phyloP scores from a whole-genome alignment of 2,888 invertebrate species.

The Euzetes globulus region DNA sequence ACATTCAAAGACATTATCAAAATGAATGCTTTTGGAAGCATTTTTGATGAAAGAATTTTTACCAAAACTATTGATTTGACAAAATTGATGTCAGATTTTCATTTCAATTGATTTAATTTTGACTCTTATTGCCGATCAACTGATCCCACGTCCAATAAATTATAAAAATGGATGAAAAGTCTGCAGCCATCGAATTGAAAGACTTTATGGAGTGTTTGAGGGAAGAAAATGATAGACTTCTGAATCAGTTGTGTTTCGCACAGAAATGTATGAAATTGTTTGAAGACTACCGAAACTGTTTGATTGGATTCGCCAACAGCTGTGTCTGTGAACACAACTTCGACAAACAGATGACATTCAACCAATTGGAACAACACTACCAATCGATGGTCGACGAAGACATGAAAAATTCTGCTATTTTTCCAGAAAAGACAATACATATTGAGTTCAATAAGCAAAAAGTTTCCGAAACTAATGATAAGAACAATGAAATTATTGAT shows the following conservation, averaged over 20 bases:
- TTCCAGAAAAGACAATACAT: background rate
- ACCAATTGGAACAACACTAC: background rate
- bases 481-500: background rate
- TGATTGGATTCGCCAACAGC: background rate
- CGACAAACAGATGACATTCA: background rate
- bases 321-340: constrained; percentile 6
- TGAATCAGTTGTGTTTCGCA: background rate
- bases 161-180: background rate
- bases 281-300: constrained; percentile 4
- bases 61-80: too few species aligned
- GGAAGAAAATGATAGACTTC: constrained; percentile 17
- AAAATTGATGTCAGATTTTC: too few species aligned
- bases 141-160: too few species aligned
- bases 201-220: background rate
- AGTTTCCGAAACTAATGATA: background rate
- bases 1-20: too few species aligned
- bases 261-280: constrained; percentile 17
- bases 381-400: background rate
- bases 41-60: too few species aligned
- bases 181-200: background rate
- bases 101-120: too few species aligned
- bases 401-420: background rate
- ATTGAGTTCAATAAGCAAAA: background rate
- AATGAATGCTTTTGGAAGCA: too few species aligned
- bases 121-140: too few species aligned